Percentiles rank a stretch among this genome's conserved stretches.
Evolutionary conservation across 2,797 vertebrate genomes (phyloP).

Genomic region (Natrix natrix): DNA sequence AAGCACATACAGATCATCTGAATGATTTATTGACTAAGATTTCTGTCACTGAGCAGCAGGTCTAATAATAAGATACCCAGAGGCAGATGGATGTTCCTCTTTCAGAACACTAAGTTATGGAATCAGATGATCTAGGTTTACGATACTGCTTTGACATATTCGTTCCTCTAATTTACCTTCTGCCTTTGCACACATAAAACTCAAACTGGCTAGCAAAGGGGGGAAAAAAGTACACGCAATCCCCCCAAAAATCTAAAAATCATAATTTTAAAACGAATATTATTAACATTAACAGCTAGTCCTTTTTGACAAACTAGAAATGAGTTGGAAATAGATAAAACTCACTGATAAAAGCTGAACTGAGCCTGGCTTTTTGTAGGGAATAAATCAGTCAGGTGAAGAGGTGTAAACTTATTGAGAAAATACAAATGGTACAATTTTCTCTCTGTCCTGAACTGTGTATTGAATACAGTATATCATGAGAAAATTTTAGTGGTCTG

Average conservation of each 20-base stretch:
- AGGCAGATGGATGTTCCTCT: neutral
- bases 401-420: neutral
- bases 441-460: neutral
- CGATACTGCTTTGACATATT: neutral
- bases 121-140: neutral
- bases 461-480: neutral
- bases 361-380: neutral
- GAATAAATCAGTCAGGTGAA: neutral
- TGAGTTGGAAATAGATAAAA: neutral
- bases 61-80: neutral
- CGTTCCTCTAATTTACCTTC: neutral
- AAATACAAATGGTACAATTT: neutral
- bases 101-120: neutral
- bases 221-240: neutral
- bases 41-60: neutral
- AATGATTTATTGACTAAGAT: neutral
- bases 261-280: neutral
- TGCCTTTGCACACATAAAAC: neutral
- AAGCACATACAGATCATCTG: neutral
- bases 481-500: too few relatives aligned
- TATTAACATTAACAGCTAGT: neutral
- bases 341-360: neutral
- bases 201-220: neutral
- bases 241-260: neutral
- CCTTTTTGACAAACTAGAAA: neutral